Evolutionary conservation across 2,113 vertebrate genomes (phyloP), one percentile per base, ranked within the genome.

Genomic region (Zootoca vivipara): DNA sequence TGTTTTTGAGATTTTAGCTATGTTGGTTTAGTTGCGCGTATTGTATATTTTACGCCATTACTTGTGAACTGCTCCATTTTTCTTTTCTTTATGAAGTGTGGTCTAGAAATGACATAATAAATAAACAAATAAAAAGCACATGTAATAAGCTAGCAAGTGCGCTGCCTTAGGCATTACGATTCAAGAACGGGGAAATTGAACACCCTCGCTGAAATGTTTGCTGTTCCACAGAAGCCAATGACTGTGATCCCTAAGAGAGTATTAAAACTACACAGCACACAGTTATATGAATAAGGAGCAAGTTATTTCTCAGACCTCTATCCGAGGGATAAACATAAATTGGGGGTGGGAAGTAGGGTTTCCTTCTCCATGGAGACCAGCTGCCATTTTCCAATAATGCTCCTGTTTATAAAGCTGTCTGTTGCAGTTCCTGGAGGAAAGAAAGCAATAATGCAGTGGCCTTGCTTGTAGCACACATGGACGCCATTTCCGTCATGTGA

Each of bases 321-420:
- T 69, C 22, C 40, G 40, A 79, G 38, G 20, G 38, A 69, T 77
- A 85, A 80, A 79, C 10, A 62, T 58, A 64, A 52, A 35, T 38
- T 73, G 72, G 65, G 65, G 26, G 20, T 52, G 56, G 30, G 22
- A 35, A 38, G 35, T 33, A 86, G 20, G 33, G 7, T 90, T 89
- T 72, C 46, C 86, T 90, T 82, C 35, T 58, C 24, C 65, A 69
- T 78, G 46, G 42, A 69, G 22, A 72, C 30, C 13, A 30, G 15
- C 65, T 28, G 72, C 69, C 67, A 81, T 87, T 81, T 81, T 58
- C 40, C 85, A 70, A 87, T 79, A 86, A 80, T 70, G 40, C 56
- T 33, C 65, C 35, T 81, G 42, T 73, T 38, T 81, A 78, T 52
- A 42, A 78, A 89, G 65, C 28, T 62, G 77, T 33, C 65, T 85